Conservation (phyloP, 2,113 vertebrate genomes). For the Eonycteris spelaea region DNA sequence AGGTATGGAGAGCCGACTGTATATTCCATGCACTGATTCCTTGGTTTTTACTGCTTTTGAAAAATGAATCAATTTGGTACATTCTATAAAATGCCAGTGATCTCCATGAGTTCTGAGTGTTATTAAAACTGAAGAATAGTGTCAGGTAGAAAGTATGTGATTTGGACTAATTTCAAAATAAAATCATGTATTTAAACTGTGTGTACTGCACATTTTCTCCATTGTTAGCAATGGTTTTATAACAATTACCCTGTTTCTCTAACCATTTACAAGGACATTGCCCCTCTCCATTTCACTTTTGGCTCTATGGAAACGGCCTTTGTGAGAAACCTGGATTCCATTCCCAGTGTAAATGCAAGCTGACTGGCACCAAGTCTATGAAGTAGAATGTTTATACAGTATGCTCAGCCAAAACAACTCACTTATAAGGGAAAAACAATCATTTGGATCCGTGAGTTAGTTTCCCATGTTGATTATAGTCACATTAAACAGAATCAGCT, state of each 20-base stretch:
- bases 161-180: background rate
- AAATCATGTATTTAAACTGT: background rate
- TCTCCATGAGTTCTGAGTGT: background rate
- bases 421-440: constrained; percentile 43
- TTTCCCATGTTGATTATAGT: constrained; percentile 55
- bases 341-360: constrained; percentile 28
- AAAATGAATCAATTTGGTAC: background rate
- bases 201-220: background rate
- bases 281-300: constrained; percentile 34
- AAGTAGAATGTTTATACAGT: constrained; percentile 36
- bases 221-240: background rate
- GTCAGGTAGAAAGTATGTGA: background rate
- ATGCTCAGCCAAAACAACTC: constrained; percentile 56
- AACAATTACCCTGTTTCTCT: background rate
- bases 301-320: constrained; percentile 8
- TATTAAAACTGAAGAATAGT: background rate
- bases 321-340: constrained; percentile 40
- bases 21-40: background rate
- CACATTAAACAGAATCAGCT: constrained; percentile 42
- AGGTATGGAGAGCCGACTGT: background rate
- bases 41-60: background rate
- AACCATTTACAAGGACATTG: background rate
- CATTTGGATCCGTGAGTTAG: constrained; percentile 51
- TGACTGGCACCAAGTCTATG: constrained; percentile 32
- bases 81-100: background rate